Conservation (phyloP, 2,797 vertebrate genomes). For the Sciurus carolinensis region DNA sequence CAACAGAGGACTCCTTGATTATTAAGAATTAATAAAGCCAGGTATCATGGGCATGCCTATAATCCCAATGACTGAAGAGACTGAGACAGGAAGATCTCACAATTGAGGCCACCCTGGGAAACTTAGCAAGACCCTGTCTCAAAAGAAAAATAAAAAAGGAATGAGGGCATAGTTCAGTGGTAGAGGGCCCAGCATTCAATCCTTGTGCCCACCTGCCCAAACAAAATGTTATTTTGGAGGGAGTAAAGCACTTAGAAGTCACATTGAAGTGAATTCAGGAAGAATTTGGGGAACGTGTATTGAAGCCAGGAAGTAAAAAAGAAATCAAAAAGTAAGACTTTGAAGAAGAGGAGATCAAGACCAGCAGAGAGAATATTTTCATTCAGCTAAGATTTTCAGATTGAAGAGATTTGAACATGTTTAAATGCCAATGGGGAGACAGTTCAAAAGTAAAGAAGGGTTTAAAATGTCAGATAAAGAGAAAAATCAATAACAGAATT, state of each 20-base stretch:
- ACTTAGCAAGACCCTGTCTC: too few species aligned
- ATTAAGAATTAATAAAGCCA: background rate
- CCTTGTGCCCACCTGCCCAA: too few species aligned
- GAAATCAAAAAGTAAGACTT: background rate
- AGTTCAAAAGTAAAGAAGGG: background rate
- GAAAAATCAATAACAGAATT: background rate
- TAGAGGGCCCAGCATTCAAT: too few species aligned
- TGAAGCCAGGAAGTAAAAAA: background rate
- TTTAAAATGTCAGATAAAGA: constrained; percentile 3
- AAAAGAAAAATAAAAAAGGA: too few species aligned
- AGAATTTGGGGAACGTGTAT: background rate
- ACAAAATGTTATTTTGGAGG: too few species aligned
- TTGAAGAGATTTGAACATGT: background rate
- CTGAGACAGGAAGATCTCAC: too few species aligned
- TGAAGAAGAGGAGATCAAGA: background rate
- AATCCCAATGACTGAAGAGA: too few species aligned
- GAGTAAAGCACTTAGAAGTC: background rate
- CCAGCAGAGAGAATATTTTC: background rate
- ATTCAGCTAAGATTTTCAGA: constrained; percentile 52
- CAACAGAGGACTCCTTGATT: background rate
- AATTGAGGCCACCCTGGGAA: too few species aligned
- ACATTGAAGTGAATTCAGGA: background rate
- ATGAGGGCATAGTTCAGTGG: too few species aligned
- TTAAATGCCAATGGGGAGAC: background rate
- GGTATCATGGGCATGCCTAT: too few species aligned